These are phyloP conservation scores for Octopus sinensis DNA, from an alignment of 1,140 invertebrate genomes.

Conservation along the genomic window DNA sequence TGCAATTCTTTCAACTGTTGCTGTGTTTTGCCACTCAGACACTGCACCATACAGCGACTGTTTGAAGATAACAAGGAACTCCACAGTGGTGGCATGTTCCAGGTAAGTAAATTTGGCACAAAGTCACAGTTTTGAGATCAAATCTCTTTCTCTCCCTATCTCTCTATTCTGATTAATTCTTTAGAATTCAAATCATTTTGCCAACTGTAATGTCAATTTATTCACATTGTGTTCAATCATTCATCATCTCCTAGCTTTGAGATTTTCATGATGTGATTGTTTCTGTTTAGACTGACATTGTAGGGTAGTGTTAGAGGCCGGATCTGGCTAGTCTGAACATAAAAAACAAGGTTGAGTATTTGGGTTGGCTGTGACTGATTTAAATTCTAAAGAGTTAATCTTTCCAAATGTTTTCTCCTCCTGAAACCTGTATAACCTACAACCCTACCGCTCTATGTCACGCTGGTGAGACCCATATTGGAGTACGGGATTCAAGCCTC, in stretches of 20 bases:
- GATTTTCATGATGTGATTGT: not conserved
- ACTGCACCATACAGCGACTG: slow-evolving; percentile 51
- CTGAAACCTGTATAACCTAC: no score
- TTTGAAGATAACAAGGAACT: slow-evolving; percentile 30
- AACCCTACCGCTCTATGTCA: no score
- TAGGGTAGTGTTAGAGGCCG: not conserved
- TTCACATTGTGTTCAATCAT: not conserved
- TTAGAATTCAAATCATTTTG: not conserved
- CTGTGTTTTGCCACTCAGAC: slow-evolving; percentile 54
- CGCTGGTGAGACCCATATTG: no score
- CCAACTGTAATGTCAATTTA: not conserved
- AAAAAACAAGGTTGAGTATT: no score
- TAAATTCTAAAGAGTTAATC: no score
- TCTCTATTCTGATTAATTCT: not conserved
- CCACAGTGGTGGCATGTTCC: slow-evolving; percentile 46
- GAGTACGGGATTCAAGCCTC: no score
- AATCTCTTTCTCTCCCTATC: not conserved
- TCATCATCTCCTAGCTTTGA: not conserved
- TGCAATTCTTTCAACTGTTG: slow-evolving; percentile 50
- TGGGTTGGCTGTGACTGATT: no score
- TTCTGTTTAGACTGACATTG: not conserved
- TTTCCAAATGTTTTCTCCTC: no score
- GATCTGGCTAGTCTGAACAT: no score
- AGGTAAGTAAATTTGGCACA: slow-evolving; percentile 29
- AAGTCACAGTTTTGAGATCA: not conserved